Percentiles rank a stretch among this genome's conserved stretches.
Evolutionary conservation across 2,113 vertebrate genomes (phyloP).

Genomic region (Mesitornis unicolor): DNA sequence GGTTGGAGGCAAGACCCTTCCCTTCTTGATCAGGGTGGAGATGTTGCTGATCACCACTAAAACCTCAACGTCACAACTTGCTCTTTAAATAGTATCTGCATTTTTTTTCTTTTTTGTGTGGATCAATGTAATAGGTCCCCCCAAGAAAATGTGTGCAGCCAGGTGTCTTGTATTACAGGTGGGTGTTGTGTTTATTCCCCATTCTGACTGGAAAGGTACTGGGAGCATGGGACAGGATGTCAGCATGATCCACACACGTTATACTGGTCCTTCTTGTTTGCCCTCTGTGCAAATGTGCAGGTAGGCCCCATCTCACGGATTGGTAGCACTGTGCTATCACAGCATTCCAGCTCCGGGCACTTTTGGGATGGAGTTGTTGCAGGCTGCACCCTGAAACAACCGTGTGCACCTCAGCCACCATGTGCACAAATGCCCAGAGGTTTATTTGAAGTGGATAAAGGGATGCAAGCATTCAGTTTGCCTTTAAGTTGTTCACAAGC

Average conservation of each 20-base stretch:
- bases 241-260: neutral
- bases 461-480: neutral
- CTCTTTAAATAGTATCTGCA: neutral
- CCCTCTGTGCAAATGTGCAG: rapidly evolving
- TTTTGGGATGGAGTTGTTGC: neutral
- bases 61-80: neutral
- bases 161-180: neutral
- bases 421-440: neutral
- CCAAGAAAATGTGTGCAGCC: neutral
- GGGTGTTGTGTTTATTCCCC: neutral
- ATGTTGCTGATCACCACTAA: neutral
- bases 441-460: neutral
- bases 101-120: neutral
- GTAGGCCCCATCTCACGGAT: neutral
- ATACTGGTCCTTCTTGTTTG: neutral
- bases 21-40: neutral
- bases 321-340: neutral
- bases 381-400: neutral
- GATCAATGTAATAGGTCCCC: neutral
- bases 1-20: neutral
- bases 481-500: neutral
- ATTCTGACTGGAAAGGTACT: neutral
- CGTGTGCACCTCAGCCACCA: neutral
- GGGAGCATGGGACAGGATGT: neutral
- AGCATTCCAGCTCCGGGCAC: neutral